A percentile compares a stretch with the other conserved stretches of the same genome.
phyloP scores from a whole-genome alignment of 2,113 vertebrate genomes.

The Cairina moschata region DNA sequence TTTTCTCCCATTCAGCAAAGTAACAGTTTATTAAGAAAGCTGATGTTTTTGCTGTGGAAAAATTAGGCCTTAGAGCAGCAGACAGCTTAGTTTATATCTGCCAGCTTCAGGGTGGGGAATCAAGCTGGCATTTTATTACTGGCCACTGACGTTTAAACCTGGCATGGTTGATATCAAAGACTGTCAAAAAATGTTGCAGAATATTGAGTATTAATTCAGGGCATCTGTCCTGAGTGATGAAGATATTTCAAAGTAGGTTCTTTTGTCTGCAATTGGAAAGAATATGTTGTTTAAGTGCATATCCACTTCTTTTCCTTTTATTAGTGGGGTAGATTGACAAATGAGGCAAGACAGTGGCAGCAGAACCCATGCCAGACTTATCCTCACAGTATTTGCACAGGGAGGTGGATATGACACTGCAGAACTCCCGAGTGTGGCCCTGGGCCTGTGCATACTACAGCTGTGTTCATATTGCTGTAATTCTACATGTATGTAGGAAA shows the following conservation, averaged over 20 bases:
- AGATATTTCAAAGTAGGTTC: neutral
- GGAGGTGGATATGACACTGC: neutral
- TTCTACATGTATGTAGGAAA: neutral
- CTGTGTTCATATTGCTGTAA: neutral
- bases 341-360: slow-evolving; percentile 21
- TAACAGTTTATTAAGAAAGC: neutral
- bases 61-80: neutral
- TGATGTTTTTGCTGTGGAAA: neutral
- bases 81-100: neutral
- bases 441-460: neutral
- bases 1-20: neutral
- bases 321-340: slow-evolving; percentile 14
- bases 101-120: neutral
- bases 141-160: neutral
- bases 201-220: neutral
- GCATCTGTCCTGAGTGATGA: neutral
- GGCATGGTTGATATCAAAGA: neutral
- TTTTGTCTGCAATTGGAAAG: neutral
- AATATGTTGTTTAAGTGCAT: slow-evolving; percentile 7
- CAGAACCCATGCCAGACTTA: slow-evolving; percentile 3
- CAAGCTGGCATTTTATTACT: neutral
- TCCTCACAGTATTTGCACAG: neutral
- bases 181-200: neutral
- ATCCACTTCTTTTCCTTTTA: neutral
- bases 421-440: neutral